Conservation (phyloP, 2,797 vertebrate species). For the Sebastes goodei region DNA sequence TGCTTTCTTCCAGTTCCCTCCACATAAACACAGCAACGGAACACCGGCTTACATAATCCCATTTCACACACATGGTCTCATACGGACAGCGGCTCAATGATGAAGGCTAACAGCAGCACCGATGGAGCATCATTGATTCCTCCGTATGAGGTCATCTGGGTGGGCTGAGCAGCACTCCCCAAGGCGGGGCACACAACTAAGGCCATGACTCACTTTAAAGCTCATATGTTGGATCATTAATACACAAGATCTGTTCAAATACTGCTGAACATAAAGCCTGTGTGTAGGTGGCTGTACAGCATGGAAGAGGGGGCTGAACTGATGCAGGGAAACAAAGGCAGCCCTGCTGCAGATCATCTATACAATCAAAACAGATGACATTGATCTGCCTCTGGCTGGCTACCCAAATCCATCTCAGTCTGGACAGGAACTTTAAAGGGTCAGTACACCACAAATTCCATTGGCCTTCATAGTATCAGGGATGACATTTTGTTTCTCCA, state of each 20-base stretch:
- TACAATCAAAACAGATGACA: neutral
- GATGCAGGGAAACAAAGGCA: neutral
- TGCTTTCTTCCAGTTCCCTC: neutral
- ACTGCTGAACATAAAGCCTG: neutral
- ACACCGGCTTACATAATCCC: constrained; percentile 51
- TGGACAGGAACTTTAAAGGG: neutral
- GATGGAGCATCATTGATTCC: constrained; percentile 38
- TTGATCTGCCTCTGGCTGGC: neutral
- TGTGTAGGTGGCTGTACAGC: neutral
- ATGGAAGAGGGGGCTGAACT: neutral
- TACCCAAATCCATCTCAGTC: neutral
- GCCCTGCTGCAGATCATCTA: neutral
- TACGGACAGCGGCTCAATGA: neutral
- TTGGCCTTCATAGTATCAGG: neutral
- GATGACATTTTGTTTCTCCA: neutral
- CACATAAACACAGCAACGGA: constrained; percentile 13
- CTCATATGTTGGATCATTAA: neutral
- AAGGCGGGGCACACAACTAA: neutral
- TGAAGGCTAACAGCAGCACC: neutral
- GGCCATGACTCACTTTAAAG: neutral
- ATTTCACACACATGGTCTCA: neutral
- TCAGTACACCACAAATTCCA: neutral
- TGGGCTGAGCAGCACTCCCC: neutral
- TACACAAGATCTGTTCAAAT: neutral
- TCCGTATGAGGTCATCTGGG: constrained; percentile 32